Conservation (phyloP, 2,797 vertebrate species). For the Macrochelys suwanniensis region DNA sequence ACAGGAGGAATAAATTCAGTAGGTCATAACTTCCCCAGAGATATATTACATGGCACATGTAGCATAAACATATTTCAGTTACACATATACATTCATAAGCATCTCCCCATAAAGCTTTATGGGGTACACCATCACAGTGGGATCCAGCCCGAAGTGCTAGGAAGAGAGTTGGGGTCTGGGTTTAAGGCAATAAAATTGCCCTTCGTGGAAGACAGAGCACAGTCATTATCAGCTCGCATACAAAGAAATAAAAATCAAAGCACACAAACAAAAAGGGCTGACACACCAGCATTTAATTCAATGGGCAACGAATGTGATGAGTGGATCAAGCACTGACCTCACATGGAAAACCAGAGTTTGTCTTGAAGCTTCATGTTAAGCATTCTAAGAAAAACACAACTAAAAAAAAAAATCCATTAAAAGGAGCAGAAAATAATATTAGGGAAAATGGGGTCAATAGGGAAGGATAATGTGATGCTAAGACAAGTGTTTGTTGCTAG, state of each 20-base stretch:
- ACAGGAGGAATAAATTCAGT: no score
- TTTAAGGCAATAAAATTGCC: background rate
- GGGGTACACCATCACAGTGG: background rate
- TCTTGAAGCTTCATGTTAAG: background rate
- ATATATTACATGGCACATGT: no score
- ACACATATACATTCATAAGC: no score
- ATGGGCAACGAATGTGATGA: background rate
- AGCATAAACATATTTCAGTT: no score
- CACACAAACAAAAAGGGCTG: background rate
- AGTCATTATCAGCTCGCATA: background rate
- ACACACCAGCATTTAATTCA: background rate
- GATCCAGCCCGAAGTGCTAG: accelerated
- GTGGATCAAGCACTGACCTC: accelerated
- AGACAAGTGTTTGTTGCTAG: background rate
- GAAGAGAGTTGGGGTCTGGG: background rate
- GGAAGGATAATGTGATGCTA: background rate
- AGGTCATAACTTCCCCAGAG: no score
- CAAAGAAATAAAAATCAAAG: background rate
- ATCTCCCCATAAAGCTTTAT: no score
- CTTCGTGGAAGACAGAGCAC: background rate
- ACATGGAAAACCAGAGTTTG: no score
- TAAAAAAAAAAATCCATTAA: accelerated
- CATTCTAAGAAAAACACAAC: background rate
- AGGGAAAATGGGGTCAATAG: background rate
- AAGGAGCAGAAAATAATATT: background rate